Percentiles rank a stretch among this genome's conserved stretches.
Conservation (phyloP, 92 coral and sea anemone species). For the Porites lobata region DNA sequence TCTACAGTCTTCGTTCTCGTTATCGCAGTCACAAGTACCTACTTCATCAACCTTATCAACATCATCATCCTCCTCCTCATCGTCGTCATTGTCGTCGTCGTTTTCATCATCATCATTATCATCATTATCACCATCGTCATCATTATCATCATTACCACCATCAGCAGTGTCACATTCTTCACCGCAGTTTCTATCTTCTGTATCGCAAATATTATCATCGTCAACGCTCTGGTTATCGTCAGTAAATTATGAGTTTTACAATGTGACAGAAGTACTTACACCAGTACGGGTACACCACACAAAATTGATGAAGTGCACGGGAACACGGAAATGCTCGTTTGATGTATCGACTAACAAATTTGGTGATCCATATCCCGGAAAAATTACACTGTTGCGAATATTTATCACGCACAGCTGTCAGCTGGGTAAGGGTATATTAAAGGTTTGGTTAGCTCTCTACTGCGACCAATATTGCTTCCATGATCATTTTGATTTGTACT, state of each 20-base stretch:
- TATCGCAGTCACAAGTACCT: background rate
- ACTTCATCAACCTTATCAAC: background rate
- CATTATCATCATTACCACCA: background rate
- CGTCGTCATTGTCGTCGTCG: background rate
- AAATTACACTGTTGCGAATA: slow-evolving; percentile 38
- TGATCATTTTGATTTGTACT: background rate
- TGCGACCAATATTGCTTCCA: background rate
- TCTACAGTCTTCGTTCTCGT: background rate
- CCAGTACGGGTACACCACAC: background rate
- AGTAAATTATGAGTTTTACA: slow-evolving; percentile 7
- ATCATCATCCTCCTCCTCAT: background rate
- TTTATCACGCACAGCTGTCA: slow-evolving; percentile 63
- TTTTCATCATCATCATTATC: background rate
- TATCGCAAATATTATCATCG: background rate
- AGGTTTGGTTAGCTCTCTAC: background rate
- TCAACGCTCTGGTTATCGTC: background rate
- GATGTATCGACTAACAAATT: slow-evolving; percentile 38
- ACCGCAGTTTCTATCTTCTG: background rate
- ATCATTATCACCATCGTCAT: background rate
- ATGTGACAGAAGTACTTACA: background rate
- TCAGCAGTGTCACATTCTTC: background rate
- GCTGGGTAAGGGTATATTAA: slow-evolving; percentile 41
- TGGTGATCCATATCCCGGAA: slow-evolving; percentile 62
- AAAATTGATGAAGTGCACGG: slow-evolving; percentile 1
- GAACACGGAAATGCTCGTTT: slow-evolving; percentile 27